Evolutionary conservation across 2,888 invertebrate genomes (phyloP), one percentile per base, ranked within the genome.

Genomic region (Gari tellinella): DNA sequence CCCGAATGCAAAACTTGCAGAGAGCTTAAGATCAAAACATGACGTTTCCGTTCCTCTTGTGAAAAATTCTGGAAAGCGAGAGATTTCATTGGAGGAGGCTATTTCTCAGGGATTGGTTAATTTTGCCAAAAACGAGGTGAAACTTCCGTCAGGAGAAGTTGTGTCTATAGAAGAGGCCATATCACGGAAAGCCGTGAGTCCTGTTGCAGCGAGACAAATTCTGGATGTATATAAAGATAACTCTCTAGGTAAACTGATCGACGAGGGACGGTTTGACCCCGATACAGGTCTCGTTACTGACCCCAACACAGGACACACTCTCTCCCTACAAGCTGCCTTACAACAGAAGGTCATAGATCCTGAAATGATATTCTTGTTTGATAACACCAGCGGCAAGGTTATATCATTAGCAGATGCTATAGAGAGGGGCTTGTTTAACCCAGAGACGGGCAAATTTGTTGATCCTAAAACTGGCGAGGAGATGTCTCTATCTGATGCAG

Each of bases 401-500:
- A 75, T 81, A 25, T 88, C 87, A 49, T 76, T 91, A 21, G 69
- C 84, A 8, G 63, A 80, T 10, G 89, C 88, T 12, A 81, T 89
- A 23, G 86, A 89, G 49, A 79, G 80, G 49, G 89, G 88, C 3
- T 80, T 86, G 14, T 87, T 86, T 61, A 85, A 89, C 68, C 81
- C 85, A 15, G 81, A 84, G 31, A 85, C 86, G 12, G 90, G 88
- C 17, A 83, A 83, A 66, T 82, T 88, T 57, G 77, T 85, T 40
- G 86, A 87, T 53, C 76, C 97, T 23, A 95, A 94, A 86, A 97
- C 96, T 0, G 97, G 96, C 79, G 95, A 97, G 91, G 94, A 96
- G 79, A 93, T 99, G 88, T 97, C 97, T 21, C 95, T 99, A 60
- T 95, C 96, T 81, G 97, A 99, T 92, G 98, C 98, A 2, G 96